phyloP scores from a whole-genome alignment of 2,888 invertebrate genomes.

The Petrolisthes manimaculis region DNA sequence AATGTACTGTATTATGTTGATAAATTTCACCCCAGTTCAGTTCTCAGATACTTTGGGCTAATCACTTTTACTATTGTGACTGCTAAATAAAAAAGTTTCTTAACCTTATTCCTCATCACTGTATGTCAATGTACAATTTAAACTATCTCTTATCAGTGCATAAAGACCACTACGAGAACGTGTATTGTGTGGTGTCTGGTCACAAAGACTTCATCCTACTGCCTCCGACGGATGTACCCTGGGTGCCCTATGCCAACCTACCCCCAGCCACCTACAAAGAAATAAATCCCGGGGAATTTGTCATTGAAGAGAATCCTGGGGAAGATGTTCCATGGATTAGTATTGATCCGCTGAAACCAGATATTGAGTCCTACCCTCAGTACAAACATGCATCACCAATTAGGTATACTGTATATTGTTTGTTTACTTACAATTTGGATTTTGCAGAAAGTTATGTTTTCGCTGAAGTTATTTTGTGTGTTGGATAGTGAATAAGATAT shows the following conservation, averaged over 20 bases:
- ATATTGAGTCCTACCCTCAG: conserved; percentile 76
- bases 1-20: too few species aligned
- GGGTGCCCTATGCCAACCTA: conserved; percentile 79
- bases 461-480: too few species aligned
- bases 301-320: conserved; percentile 19
- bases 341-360: conserved; percentile 79
- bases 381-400: conserved; percentile 76
- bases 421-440: too few species aligned
- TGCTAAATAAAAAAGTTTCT: conserved; percentile 1
- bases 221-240: conserved; percentile 83
- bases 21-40: too few species aligned
- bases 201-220: conserved; percentile 83
- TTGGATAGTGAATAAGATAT: too few species aligned
- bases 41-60: too few species aligned
- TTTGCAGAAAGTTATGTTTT: too few species aligned
- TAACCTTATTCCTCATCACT: not conserved
- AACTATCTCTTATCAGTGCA: conserved; percentile 77
- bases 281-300: conserved; percentile 67
- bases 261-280: conserved; percentile 76
- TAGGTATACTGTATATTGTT: conserved; percentile 30
- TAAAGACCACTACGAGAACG: conserved; percentile 89
- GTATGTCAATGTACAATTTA: not conserved
- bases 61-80: not conserved
- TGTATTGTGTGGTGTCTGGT: conserved; percentile 86
- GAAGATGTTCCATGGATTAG: conserved; percentile 76